Conservation (phyloP, 1,140 invertebrate species). For the Frieseomelitta varia region DNA sequence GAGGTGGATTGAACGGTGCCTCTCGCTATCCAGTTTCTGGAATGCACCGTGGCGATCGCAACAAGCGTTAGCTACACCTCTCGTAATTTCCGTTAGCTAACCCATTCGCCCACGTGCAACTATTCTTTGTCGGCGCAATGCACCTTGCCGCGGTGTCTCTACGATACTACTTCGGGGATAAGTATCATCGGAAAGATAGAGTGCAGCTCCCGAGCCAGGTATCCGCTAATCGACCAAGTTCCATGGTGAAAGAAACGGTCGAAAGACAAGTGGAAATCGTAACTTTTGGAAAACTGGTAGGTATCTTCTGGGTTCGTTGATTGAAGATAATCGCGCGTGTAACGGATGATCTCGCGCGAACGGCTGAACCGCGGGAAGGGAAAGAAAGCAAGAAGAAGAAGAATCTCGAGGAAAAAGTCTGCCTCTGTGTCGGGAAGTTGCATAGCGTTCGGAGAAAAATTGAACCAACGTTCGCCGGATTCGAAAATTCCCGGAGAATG, state of each 20-base stretch:
- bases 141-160: not conserved
- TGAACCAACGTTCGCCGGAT: too few relatives aligned
- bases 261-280: not conserved
- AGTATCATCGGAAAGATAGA: not conserved
- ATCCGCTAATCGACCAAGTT: not conserved
- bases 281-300: not conserved
- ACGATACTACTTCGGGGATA: not conserved
- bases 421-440: not conserved
- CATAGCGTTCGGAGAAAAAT: not conserved
- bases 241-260: not conserved
- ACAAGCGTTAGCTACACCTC: conserved; percentile 30
- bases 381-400: not conserved
- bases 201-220: too few relatives aligned
- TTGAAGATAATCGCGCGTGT: too few relatives aligned
- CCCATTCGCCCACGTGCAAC: conserved; percentile 34
- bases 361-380: too few relatives aligned
- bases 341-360: too few relatives aligned
- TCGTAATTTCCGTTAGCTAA: conserved; percentile 54
- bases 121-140: conserved; percentile 26
- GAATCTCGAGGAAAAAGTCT: not conserved
- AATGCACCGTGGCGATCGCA: conserved; percentile 35
- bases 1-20: conserved; percentile 18
- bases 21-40: conserved; percentile 41
- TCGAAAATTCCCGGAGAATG: too few relatives aligned
- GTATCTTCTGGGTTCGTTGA: too few relatives aligned